Conservation (phyloP, 92 coral and sea anemone genomes). For the Porites cylindrica region DNA sequence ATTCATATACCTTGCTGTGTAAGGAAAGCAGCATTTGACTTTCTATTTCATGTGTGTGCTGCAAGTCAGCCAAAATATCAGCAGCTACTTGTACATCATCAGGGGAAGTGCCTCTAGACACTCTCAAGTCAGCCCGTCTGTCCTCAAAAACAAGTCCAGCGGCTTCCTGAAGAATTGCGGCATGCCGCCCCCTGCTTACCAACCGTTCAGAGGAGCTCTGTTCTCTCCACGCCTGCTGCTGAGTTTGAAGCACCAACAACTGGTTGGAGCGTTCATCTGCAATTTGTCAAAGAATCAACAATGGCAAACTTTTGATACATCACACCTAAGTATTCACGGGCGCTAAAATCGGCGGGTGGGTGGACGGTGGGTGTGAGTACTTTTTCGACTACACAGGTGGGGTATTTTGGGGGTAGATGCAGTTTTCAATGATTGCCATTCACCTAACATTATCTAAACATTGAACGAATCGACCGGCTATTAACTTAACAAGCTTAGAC, state of each 20-base stretch:
- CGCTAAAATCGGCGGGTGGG: too few relatives aligned
- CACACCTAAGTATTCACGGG: too few relatives aligned
- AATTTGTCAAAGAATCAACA: neutral
- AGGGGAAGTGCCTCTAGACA: conserved; percentile 57
- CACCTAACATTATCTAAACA: too few relatives aligned
- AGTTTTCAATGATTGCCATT: too few relatives aligned
- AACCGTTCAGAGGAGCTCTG: conserved; percentile 83
- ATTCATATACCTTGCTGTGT: conserved; percentile 69
- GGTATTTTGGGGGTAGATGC: too few relatives aligned
- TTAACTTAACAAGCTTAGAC: too few relatives aligned
- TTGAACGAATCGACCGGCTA: too few relatives aligned
- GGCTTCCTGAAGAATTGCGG: conserved; percentile 88
- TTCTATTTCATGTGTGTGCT: conserved; percentile 88
- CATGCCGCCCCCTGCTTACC: conserved; percentile 78
- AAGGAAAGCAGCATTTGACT: conserved; percentile 74
- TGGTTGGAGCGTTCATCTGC: conserved; percentile 95
- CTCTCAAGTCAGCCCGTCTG: conserved; percentile 81
- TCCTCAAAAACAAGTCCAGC: conserved; percentile 88
- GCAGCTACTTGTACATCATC: conserved; percentile 79
- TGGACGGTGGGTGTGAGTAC: too few relatives aligned
- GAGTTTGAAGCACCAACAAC: conserved; percentile 88
- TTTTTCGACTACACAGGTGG: too few relatives aligned
- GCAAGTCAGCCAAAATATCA: conserved; percentile 86
- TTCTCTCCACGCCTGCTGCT: conserved; percentile 94
- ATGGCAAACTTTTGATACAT: neutral